These are phyloP conservation scores for Lepilemur ruficaudatus DNA, from an alignment of 2,797 vertebrate genomes.

Conservation along the genomic window DNA sequence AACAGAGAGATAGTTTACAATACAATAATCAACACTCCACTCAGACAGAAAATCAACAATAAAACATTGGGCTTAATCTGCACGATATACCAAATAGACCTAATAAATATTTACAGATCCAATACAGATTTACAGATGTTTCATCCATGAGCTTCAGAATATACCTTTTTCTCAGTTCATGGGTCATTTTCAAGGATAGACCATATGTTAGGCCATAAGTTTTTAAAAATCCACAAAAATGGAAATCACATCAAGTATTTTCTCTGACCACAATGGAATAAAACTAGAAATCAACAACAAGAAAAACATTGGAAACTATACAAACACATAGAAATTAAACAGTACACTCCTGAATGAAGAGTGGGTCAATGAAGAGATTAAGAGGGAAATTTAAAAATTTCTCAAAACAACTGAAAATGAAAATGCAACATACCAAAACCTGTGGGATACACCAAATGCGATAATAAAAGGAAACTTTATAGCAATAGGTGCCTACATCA, in stretches of 20 bases:
- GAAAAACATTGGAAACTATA: background rate
- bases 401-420: background rate
- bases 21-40: background rate
- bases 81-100: background rate
- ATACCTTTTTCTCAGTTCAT: background rate
- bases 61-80: background rate
- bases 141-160: background rate
- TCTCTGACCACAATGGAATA: background rate
- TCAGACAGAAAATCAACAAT: too few species aligned
- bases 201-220: background rate
- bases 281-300: background rate
- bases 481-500: background rate
- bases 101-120: background rate
- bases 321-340: background rate
- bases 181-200: background rate
- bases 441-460: background rate
- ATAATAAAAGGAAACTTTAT: background rate
- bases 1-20: background rate
- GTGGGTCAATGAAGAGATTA: background rate
- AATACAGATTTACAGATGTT: background rate
- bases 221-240: background rate
- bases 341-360: background rate
- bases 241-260: background rate
- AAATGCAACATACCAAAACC: too few species aligned
- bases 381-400: background rate